Conservation (phyloP, 2,113 vertebrate genomes). For the Corythornis vintsioides region DNA sequence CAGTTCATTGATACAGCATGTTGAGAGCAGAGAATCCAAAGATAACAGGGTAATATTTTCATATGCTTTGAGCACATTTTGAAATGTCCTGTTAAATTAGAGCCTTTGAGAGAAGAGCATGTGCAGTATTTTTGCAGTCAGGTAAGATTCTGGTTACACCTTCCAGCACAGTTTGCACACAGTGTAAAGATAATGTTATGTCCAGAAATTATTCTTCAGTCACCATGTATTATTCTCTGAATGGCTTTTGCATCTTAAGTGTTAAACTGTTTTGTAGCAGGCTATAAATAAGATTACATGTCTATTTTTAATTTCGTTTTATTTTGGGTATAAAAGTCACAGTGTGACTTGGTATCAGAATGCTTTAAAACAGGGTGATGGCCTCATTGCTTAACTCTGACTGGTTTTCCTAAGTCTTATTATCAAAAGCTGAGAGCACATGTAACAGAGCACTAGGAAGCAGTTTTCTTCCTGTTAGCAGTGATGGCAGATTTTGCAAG, state of each 20-base stretch:
- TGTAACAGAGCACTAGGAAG: background rate
- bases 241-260: background rate
- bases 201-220: background rate
- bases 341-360: background rate
- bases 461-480: background rate
- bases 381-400: background rate
- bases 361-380: background rate
- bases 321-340: background rate
- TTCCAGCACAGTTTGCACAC: background rate
- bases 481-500: background rate
- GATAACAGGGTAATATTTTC: background rate
- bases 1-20: slow-evolving; percentile 11
- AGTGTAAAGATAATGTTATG: background rate
- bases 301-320: slow-evolving; percentile 13
- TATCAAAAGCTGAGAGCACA: background rate
- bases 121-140: background rate
- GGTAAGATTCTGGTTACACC: background rate
- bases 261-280: slow-evolving; percentile 17
- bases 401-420: background rate
- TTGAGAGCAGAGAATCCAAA: background rate
- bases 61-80: background rate
- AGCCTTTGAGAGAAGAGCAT: background rate
- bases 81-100: slow-evolving; percentile 19
- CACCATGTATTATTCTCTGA: background rate
- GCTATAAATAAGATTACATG: background rate